Evolutionary conservation across 2,797 vertebrate genomes (phyloP).

Genomic region (Anisognathus igniventris): DNA sequence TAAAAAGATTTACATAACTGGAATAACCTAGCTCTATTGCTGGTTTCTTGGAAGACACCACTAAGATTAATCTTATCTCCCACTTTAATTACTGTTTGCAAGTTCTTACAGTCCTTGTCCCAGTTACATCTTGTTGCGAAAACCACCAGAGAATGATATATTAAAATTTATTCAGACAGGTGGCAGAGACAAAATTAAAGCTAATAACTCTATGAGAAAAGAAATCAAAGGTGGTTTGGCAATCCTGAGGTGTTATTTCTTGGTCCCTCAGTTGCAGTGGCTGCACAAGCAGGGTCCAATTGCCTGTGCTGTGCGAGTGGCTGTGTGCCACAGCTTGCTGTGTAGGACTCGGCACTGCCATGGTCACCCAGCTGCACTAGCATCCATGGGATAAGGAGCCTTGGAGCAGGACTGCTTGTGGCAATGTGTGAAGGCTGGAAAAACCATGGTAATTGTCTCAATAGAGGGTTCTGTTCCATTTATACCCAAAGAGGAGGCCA

Average conservation of each 20-base stretch:
- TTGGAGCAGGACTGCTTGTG: background rate
- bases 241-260: background rate
- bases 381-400: background rate
- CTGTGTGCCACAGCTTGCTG: background rate
- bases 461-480: background rate
- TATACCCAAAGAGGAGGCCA: background rate
- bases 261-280: background rate
- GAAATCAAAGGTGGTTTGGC: constrained; percentile 19
- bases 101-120: constrained; percentile 54
- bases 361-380: background rate
- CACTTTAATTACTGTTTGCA: constrained; percentile 53
- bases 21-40: constrained; percentile 33
- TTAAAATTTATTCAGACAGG: constrained; percentile 47
- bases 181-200: constrained; percentile 38
- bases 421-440: background rate
- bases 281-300: background rate
- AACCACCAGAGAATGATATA: background rate
- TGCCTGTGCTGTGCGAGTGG: rapidly evolving
- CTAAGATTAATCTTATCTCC: constrained; percentile 40
- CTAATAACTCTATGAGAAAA: constrained; percentile 24
- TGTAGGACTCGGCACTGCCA: background rate
- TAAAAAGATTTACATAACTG: constrained; percentile 54
- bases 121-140: constrained; percentile 53
- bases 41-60: constrained; percentile 41
- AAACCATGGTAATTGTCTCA: background rate